Evolutionary conservation across 2,888 invertebrate species (phyloP).

Genomic region (Cataglyphis cursor): DNA sequence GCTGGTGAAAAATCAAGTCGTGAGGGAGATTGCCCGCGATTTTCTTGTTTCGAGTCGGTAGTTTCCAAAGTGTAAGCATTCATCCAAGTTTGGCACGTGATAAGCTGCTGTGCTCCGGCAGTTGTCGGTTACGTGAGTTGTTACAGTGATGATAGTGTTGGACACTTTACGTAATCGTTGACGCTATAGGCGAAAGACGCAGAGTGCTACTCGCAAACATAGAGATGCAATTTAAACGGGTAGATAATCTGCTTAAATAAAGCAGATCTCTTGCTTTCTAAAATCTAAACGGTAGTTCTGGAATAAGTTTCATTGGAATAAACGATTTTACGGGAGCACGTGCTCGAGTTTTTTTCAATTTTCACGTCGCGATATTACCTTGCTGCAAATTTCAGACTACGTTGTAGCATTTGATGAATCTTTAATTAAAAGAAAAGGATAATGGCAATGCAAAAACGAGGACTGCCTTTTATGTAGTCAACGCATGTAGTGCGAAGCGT

Average conservation of each 20-base stretch:
- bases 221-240: slow-evolving; percentile 4
- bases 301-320: too few relatives aligned
- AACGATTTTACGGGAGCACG: not conserved
- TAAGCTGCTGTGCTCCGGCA: slow-evolving; percentile 7
- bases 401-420: not conserved
- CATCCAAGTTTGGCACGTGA: slow-evolving; percentile 33
- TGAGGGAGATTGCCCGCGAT: not conserved
- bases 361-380: not conserved
- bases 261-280: not conserved
- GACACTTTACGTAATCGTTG: slow-evolving; percentile 23
- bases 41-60: slow-evolving; percentile 23
- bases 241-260: slow-evolving; percentile 29
- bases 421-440: slow-evolving; percentile 43
- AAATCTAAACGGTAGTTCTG: slow-evolving; percentile 16
- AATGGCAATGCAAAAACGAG: not conserved
- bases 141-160: slow-evolving; percentile 6
- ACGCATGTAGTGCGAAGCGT: slow-evolving; percentile 20
- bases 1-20: slow-evolving; percentile 19
- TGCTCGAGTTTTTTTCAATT: not conserved
- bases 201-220: slow-evolving; percentile 21
- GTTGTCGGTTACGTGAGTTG: slow-evolving; percentile 22
- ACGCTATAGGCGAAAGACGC: slow-evolving; percentile 8
- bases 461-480: not conserved
- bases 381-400: not conserved
- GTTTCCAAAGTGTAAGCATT: slow-evolving; percentile 11